Evolutionary conservation across 2,888 invertebrate genomes (phyloP).

Genomic region (Silvanus unidentatus): DNA sequence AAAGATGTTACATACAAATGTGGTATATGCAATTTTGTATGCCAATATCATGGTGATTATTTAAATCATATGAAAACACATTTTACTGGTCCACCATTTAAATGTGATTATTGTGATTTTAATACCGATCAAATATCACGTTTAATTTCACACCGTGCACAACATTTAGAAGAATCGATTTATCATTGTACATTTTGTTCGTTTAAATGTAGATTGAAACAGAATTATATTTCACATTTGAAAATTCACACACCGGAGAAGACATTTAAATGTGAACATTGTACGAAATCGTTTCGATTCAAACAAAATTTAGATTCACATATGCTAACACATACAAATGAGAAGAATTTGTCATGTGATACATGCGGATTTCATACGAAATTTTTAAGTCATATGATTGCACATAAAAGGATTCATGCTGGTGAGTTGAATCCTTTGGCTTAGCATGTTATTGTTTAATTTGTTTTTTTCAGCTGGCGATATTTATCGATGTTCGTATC

Average conservation of each 20-base stretch:
- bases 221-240: constrained; percentile 54
- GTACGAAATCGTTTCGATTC: constrained; percentile 54
- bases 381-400: constrained; percentile 59
- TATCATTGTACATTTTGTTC: constrained; percentile 52
- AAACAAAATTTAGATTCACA: constrained; percentile 57
- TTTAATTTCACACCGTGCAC: constrained; percentile 55
- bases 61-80: constrained; percentile 56
- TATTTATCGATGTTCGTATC: constrained; percentile 57
- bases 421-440: no score
- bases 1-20: constrained; percentile 57
- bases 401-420: constrained; percentile 60
- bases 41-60: constrained; percentile 58
- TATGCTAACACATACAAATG: constrained; percentile 50
- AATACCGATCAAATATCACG: constrained; percentile 48
- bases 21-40: constrained; percentile 56
- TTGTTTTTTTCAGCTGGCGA: constrained; percentile 43
- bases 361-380: constrained; percentile 64
- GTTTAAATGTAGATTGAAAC: constrained; percentile 53
- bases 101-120: constrained; percentile 54
- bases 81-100: constrained; percentile 58
- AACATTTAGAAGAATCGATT: constrained; percentile 50
- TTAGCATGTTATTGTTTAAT: no score
- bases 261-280: constrained; percentile 54
- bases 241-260: constrained; percentile 55
- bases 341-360: constrained; percentile 57